Conservation (phyloP, 2,797 vertebrate genomes). For the Tenualosa thibaudeaui region DNA sequence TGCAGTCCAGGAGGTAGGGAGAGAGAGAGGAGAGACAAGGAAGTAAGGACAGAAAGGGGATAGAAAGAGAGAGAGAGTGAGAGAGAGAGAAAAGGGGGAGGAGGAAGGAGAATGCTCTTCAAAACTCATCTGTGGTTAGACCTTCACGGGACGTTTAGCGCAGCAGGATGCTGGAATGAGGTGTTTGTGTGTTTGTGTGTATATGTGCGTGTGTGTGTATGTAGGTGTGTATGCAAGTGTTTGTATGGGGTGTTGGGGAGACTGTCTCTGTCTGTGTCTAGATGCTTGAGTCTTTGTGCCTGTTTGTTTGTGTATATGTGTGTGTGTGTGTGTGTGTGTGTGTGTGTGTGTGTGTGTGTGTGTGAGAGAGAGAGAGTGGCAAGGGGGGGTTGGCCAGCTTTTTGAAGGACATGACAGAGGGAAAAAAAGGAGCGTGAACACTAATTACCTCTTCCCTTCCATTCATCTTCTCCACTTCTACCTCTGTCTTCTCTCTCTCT, state of each 20-base stretch:
- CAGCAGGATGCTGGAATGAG: neutral
- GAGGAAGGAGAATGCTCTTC: neutral
- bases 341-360: too few relatives aligned
- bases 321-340: neutral
- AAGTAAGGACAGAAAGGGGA: slow-evolving; percentile 90
- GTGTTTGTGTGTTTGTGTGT: neutral
- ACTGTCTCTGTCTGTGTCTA: neutral
- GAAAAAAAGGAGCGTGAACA: neutral
- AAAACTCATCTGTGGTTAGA: neutral
- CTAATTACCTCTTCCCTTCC: neutral
- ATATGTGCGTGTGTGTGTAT: neutral
- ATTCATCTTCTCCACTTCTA: neutral
- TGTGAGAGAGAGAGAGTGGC: too few relatives aligned
- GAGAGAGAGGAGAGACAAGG: too few relatives aligned
- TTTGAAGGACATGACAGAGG: neutral
- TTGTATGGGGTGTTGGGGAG: too few relatives aligned
- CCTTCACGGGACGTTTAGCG: neutral
- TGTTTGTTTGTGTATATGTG: neutral
- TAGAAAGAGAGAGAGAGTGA: slow-evolving; percentile 79
- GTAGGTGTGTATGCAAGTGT: neutral
- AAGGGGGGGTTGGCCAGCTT: neutral
- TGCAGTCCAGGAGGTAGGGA: too few relatives aligned
- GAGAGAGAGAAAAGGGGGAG: neutral
- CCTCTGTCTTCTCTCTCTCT: neutral
- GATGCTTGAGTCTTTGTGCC: neutral